phyloP scores from a whole-genome alignment of 2,113 vertebrate species.

The Nicator chloris region DNA sequence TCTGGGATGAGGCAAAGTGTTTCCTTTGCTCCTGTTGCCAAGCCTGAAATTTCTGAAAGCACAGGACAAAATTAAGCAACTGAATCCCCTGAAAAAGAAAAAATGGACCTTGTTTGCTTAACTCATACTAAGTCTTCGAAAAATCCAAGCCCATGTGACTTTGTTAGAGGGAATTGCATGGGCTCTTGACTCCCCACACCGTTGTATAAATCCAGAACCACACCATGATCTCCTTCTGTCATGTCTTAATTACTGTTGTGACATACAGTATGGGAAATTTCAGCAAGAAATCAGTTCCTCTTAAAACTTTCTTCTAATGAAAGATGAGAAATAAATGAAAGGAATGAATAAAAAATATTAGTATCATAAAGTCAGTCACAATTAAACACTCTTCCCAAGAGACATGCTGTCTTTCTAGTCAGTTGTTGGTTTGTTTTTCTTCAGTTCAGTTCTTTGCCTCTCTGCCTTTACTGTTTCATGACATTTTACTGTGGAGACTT shows the following conservation, averaged over 20 bases:
- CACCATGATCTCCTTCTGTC: neutral
- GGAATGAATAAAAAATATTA: neutral
- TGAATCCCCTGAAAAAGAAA: neutral
- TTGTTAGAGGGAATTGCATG: neutral
- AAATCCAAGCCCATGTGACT: neutral
- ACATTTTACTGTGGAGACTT: neutral
- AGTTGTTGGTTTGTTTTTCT: neutral
- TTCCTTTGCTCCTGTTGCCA: neutral
- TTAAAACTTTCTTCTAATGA: neutral
- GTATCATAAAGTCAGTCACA: neutral
- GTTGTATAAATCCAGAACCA: neutral
- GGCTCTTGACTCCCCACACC: neutral
- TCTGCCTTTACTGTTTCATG: neutral
- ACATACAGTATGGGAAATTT: neutral
- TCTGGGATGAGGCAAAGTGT: neutral
- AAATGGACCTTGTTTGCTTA: neutral
- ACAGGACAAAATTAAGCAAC: neutral
- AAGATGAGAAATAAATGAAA: neutral
- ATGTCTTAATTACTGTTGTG: neutral
- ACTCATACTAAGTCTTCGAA: neutral
- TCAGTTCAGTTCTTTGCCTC: neutral
- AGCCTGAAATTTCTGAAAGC: neutral
- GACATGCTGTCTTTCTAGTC: neutral
- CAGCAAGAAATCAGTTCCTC: neutral
- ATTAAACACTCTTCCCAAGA: neutral